A percentile compares a stretch with the other conserved stretches of the same genome.
phyloP scores from a whole-genome alignment of 2,797 vertebrate genomes.

The Phoebastria nigripes region DNA sequence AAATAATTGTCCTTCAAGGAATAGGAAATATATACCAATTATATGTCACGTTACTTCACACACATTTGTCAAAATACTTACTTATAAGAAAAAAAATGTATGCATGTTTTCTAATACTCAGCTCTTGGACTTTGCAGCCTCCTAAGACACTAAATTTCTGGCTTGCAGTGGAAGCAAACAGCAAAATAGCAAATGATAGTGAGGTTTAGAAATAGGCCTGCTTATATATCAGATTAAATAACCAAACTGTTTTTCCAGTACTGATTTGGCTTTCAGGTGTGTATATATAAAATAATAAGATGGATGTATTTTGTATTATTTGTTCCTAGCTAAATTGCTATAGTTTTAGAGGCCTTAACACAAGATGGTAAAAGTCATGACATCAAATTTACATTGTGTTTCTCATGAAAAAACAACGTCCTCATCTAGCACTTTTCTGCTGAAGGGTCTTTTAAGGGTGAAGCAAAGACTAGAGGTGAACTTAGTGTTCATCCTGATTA shows the following conservation, averaged over 20 bases:
- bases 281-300: background rate
- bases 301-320: background rate
- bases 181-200: background rate
- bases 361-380: background rate
- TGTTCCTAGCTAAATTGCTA: background rate
- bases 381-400: background rate
- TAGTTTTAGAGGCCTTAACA: background rate
- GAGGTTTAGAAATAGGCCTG: background rate
- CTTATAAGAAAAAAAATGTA: background rate
- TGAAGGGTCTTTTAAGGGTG: background rate
- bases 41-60: background rate
- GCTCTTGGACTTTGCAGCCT: background rate
- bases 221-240: background rate
- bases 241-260: background rate
- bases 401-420: fast-evolving
- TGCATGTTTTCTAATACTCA: background rate
- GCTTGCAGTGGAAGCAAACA: background rate
- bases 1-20: background rate
- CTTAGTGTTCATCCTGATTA: background rate
- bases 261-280: background rate
- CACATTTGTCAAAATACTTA: background rate
- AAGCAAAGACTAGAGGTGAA: background rate
- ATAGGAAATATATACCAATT: background rate
- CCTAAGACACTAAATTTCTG: background rate
- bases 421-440: background rate